Evolutionary conservation across 1,140 invertebrate species (phyloP).

Genomic region (Drosophila ercepeae): DNA sequence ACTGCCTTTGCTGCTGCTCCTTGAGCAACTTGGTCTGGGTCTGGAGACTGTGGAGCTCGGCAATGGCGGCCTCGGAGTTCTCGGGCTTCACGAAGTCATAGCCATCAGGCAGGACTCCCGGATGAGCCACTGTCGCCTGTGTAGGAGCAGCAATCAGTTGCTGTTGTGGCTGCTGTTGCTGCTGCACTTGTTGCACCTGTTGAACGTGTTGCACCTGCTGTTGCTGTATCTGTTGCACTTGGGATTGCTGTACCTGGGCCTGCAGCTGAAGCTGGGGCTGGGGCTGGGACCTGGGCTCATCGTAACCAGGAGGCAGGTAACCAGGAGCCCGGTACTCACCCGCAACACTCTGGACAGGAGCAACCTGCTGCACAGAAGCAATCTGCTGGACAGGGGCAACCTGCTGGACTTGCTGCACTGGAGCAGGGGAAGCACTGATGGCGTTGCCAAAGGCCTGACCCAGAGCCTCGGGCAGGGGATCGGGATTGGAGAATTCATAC

Average conservation of each 20-base stretch:
- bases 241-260: not conserved
- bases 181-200: not conserved
- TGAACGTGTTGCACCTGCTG: constrained; percentile 16
- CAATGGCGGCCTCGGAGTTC: constrained; percentile 71
- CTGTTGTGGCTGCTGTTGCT: constrained; percentile 38
- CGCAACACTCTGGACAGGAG: constrained; percentile 15
- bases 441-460: constrained; percentile 12
- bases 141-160: constrained; percentile 20
- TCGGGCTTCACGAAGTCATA: constrained; percentile 73
- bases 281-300: constrained; percentile 29
- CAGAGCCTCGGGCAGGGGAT: constrained; percentile 38
- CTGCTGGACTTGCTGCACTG: not conserved
- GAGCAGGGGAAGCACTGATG: constrained; percentile 9
- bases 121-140: constrained; percentile 24
- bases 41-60: constrained; percentile 71
- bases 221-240: constrained; percentile 19
- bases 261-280: constrained; percentile 15
- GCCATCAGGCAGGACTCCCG: constrained; percentile 61
- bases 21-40: constrained; percentile 64
- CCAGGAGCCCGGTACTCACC: constrained; percentile 53
- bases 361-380: constrained; percentile 10
- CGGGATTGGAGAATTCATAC: constrained; percentile 59
- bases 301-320: constrained; percentile 69
- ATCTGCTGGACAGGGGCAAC: not conserved
- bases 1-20: constrained; percentile 55